phyloP scores from a whole-genome alignment of 1,140 invertebrate species.

The Drosophila murphyi region DNA sequence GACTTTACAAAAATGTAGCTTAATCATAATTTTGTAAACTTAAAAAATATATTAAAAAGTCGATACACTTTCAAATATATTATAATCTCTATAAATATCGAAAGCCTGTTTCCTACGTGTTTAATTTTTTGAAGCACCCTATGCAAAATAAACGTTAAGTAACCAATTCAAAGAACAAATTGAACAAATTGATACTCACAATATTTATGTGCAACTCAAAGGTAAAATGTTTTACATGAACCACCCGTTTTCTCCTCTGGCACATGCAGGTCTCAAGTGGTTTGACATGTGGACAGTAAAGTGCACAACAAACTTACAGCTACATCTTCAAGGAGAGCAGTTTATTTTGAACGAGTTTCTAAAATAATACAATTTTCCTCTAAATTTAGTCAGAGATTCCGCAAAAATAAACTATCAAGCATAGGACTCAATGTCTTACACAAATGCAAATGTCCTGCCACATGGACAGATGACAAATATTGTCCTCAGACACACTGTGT shows the following conservation, averaged over 20 bases:
- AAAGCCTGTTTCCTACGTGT: background rate
- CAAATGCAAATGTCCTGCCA: constrained; percentile 53
- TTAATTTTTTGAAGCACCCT: background rate
- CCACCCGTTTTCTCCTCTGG: background rate
- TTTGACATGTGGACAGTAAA: constrained; percentile 33
- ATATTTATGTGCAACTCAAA: constrained; percentile 13
- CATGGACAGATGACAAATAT: constrained; percentile 34
- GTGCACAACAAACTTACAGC: constrained; percentile 28
- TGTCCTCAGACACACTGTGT: constrained; percentile 7
- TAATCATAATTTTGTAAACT: background rate
- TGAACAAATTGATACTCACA: constrained; percentile 25
- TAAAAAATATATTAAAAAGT: background rate
- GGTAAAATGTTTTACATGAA: constrained; percentile 54
- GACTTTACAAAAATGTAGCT: too few species aligned
- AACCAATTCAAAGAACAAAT: constrained; percentile 23
- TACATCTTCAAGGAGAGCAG: constrained; percentile 30
- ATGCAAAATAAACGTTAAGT: background rate
- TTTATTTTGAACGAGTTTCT: constrained; percentile 57
- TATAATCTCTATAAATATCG: background rate
- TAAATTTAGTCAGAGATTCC: constrained; percentile 70
- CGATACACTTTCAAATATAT: background rate
- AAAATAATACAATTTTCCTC: constrained; percentile 80
- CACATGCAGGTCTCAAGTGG: constrained; percentile 33
- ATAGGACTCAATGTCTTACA: constrained; percentile 43
- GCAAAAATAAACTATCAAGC: constrained; percentile 27